phyloP scores from a whole-genome alignment of 2,797 vertebrate genomes.

The Todus mexicanus region DNA sequence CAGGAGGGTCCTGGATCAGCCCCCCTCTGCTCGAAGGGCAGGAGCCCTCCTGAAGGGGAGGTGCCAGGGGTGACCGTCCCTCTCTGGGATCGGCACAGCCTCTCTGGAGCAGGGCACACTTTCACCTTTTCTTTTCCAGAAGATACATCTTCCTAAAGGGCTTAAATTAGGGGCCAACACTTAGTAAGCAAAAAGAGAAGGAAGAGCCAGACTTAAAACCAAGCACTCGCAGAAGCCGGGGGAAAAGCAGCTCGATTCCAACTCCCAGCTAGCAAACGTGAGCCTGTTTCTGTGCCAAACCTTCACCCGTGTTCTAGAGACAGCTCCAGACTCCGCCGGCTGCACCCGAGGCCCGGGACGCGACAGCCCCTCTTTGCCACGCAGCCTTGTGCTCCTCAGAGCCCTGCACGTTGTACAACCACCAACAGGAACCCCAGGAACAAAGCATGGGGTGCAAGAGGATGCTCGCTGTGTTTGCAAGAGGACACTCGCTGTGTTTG shows the following conservation, averaged over 20 bases:
- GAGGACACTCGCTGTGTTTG: accelerated
- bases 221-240: not conserved
- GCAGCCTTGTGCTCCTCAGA: not conserved
- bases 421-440: accelerated
- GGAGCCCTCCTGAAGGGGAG: not conserved
- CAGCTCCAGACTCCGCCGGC: not conserved
- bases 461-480: accelerated
- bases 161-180: not conserved
- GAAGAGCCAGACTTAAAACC: not conserved
- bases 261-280: not conserved
- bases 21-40: not conserved
- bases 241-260: not conserved
- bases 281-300: not conserved
- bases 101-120: not conserved
- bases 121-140: not conserved
- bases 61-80: not conserved
- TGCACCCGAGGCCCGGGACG: not conserved
- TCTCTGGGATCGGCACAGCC: not conserved
- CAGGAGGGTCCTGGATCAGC: not conserved
- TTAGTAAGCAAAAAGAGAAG: not conserved
- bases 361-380: not conserved
- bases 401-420: not conserved
- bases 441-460: accelerated
- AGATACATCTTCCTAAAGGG: not conserved
- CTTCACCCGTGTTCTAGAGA: not conserved